Evolutionary conservation across 2,797 vertebrate species (phyloP), one percentile per base, ranked within the genome.

Genomic region (Mormyrops boulengeri): DNA sequence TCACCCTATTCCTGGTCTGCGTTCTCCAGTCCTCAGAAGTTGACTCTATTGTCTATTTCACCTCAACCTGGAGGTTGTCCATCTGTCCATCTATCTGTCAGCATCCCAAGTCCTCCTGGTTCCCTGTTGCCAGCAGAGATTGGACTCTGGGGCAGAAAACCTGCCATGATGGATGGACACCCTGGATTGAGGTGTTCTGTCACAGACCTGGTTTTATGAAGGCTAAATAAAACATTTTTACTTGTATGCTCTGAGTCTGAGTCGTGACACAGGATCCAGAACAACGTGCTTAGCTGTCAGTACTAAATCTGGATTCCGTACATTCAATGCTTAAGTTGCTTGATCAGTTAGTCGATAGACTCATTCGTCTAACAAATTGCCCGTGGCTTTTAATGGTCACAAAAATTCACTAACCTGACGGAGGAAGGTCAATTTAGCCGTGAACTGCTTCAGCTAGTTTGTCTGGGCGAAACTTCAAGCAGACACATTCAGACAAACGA

Each of bases 331-430:
- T 82, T n/a, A 82, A 47, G 77, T 47, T 47, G 77, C 34, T 82
- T 47, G 41, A 82, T 82, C 77, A 82, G 41, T 44, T 82, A 82
- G 41, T 82, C 41, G 41, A 82, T 82, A 47, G 41, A n/a, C 17
- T 82, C 77, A 47, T 82, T 82, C 77, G 41, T 82, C 77, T 82
- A 47, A 47, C 41, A 82, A 82, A 41, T 87, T 87, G 52, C 53
- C 53, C 17, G 8, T 57, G 53, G 53, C 53, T 87, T 41, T 41
- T 17, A 38, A 60, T 22, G 22, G 22, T 22, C 85, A 86, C 85
- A 26, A 86, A 86, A 50, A 50, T 57, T 57, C 52, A n/a, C 86
- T 57, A 41, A 87, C 53, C 52, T 41, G 44, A 50, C 44, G 0
- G n/a, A 52, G n/a, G 44, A 52, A 85, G 84, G 22, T 85, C 44